Conservation (phyloP, 2,113 vertebrate species). For the Petroica traversi region DNA sequence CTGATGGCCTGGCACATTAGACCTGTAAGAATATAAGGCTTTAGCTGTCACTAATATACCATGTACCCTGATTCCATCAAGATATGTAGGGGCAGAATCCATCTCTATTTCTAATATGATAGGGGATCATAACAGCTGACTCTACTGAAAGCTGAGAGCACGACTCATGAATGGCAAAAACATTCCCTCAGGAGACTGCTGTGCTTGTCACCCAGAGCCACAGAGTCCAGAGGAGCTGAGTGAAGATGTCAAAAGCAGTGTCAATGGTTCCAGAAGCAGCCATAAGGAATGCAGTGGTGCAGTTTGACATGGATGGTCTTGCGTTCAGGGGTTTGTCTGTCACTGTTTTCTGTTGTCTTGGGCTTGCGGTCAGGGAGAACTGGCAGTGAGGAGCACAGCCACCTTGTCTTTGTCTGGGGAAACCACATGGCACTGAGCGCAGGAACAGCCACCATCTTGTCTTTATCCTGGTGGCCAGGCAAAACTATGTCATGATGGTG, state of each 20-base stretch:
- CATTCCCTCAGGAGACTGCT: background rate
- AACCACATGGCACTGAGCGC: background rate
- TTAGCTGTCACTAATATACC: background rate
- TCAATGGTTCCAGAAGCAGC: background rate
- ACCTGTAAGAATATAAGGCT: background rate
- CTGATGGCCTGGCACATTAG: background rate
- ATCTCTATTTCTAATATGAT: background rate
- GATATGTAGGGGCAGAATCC: background rate
- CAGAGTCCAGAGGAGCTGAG: background rate
- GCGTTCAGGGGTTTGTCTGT: too few species aligned
- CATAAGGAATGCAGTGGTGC: background rate
- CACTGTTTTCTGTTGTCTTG: too few species aligned
- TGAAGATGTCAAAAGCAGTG: background rate
- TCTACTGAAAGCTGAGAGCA: background rate
- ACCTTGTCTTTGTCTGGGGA: background rate
- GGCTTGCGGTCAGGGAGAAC: background rate
- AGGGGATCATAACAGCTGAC: background rate
- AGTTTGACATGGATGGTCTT: background rate
- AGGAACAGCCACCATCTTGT: fast-evolving
- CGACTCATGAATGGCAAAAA: fast-evolving
- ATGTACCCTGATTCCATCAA: background rate
- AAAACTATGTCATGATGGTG: background rate
- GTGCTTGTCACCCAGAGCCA: background rate
- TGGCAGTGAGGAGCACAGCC: background rate
- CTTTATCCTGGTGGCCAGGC: background rate